Conservation (phyloP, 2,888 invertebrate genomes). For the Lacanobia oleracea region DNA sequence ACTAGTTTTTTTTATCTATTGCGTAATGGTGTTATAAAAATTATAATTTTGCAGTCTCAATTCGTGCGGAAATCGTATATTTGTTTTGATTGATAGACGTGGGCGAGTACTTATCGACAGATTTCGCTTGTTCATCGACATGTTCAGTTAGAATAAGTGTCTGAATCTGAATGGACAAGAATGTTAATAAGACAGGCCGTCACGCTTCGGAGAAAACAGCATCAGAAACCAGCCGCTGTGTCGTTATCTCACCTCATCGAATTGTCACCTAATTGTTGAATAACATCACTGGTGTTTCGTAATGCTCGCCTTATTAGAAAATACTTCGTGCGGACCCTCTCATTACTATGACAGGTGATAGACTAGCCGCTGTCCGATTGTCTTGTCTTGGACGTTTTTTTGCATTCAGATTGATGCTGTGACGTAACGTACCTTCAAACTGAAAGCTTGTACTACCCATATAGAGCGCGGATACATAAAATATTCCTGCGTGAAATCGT, state of each 20-base stretch:
- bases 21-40: conserved; percentile 67
- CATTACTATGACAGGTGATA: conserved; percentile 71
- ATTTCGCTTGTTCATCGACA: conserved; percentile 70
- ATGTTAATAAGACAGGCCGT: conserved; percentile 76
- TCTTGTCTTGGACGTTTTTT: conserved; percentile 69
- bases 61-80: conserved; percentile 71
- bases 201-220: conserved; percentile 70
- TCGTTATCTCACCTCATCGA: conserved; percentile 75
- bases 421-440: conserved; percentile 69
- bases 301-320: conserved; percentile 71
- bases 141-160: conserved; percentile 58
- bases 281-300: conserved; percentile 76
- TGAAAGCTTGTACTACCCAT: conserved; percentile 47
- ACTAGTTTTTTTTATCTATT: conserved; percentile 54
- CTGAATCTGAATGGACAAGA: conserved; percentile 68
- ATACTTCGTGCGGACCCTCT: conserved; percentile 67
- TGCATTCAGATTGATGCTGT: conserved; percentile 67
- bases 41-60: conserved; percentile 63
- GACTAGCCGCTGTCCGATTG: conserved; percentile 70
- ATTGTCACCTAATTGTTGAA: conserved; percentile 81
- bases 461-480: conserved; percentile 40
- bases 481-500: conserved; percentile 47
- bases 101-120: conserved; percentile 71
- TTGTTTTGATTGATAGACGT: conserved; percentile 72
- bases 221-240: conserved; percentile 62